These are phyloP conservation scores for Synergus gifuensis DNA, from an alignment of 2,888 invertebrate genomes.

Conservation along the genomic window DNA sequence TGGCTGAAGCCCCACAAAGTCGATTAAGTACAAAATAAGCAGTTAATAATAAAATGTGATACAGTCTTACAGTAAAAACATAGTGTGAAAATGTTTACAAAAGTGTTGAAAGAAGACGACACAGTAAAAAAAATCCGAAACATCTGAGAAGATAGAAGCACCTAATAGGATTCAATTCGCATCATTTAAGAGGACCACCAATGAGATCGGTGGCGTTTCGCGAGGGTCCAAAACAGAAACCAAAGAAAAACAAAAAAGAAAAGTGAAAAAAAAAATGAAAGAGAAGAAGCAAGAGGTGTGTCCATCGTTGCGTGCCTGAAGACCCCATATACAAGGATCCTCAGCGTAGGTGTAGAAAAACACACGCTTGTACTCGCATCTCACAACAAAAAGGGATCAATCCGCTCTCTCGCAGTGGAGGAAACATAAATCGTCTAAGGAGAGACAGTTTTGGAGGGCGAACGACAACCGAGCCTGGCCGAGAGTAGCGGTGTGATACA, in stretches of 20 bases:
- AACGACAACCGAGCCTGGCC: constrained; percentile 61
- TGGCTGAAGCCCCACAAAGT: no score
- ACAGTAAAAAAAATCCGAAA: not conserved
- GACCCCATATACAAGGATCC: constrained; percentile 42
- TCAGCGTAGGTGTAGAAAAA: constrained; percentile 25
- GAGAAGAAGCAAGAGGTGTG: constrained; percentile 45
- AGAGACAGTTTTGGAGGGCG: constrained; percentile 71
- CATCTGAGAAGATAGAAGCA: not conserved
- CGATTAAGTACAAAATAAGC: no score
- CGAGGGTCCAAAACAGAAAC: not conserved
- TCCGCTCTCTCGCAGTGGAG: constrained; percentile 69
- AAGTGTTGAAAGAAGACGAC: no score
- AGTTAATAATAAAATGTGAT: no score
- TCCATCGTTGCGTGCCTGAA: constrained; percentile 50
- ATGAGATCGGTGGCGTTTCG: constrained; percentile 14
- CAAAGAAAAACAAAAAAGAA: not conserved
- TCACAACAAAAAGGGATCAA: constrained; percentile 75
- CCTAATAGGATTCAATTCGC: not conserved
- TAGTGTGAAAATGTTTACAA: no score
- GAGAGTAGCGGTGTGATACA: constrained; percentile 70
- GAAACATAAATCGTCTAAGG: constrained; percentile 73
- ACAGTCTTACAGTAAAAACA: no score
- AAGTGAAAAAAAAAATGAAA: not conserved
- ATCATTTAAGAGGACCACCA: constrained; percentile 27
- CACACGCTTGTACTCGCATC: constrained; percentile 49